phyloP scores from a whole-genome alignment of 2,113 vertebrate genomes.

The Gobius niger region DNA sequence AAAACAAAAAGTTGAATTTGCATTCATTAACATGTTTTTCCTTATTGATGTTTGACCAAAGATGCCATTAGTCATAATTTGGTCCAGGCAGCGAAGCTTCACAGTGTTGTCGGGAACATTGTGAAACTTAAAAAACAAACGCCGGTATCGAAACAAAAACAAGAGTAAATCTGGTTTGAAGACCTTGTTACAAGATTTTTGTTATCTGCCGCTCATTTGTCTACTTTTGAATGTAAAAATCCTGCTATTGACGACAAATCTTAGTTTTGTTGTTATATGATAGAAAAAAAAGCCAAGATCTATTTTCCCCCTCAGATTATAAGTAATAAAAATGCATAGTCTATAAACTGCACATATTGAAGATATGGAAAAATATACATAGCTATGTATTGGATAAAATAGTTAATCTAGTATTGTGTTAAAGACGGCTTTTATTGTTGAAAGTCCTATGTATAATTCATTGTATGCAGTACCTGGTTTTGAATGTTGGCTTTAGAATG shows the following conservation, averaged over 20 bases:
- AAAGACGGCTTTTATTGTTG: conserved; percentile 20
- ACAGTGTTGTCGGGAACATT: no score
- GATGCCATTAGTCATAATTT: no score
- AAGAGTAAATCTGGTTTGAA: no score
- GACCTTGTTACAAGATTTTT: conserved; percentile 12
- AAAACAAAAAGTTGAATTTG: no score
- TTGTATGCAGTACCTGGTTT: conserved; percentile 56
- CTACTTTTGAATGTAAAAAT: conserved; percentile 53
- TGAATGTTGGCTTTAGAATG: conserved; percentile 32
- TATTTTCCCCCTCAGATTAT: background rate
- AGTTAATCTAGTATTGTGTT: conserved; percentile 5
- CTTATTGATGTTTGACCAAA: no score
- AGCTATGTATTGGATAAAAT: conserved; percentile 8
- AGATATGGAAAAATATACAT: background rate
- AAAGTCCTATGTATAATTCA: conserved; percentile 20
- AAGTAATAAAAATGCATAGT: background rate
- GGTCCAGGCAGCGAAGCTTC: no score
- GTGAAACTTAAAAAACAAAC: no score
- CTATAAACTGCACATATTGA: background rate
- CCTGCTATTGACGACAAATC: conserved; percentile 60
- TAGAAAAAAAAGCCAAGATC: conserved; percentile 25
- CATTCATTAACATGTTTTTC: no score
- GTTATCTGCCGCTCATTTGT: conserved; percentile 10
- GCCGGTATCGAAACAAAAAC: no score
- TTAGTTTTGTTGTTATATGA: conserved; percentile 41